Conservation (phyloP, 2,113 vertebrate species). For the Phyllostomus discolor region DNA sequence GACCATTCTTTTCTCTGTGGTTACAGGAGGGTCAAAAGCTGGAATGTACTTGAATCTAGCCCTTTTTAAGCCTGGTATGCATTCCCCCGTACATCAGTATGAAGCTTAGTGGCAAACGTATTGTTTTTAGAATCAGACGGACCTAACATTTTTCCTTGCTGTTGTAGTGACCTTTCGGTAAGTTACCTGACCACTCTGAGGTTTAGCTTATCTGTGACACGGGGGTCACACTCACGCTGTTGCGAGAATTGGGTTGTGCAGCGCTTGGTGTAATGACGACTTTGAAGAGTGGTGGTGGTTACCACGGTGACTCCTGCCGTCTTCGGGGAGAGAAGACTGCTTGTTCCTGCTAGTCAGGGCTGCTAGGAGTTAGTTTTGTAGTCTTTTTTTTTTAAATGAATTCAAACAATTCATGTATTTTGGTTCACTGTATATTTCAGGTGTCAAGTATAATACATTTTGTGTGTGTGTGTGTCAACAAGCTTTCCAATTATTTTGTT, state of each 20-base stretch:
- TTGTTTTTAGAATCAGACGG: background rate
- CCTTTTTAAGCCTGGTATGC: background rate
- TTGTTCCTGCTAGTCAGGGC: background rate
- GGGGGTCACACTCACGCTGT: background rate
- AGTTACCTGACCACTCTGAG: background rate
- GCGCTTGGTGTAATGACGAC: background rate
- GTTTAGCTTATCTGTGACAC: background rate
- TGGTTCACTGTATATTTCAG: background rate
- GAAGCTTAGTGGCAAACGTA: background rate
- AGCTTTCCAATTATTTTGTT: background rate
- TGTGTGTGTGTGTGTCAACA: background rate
- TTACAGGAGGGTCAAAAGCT: background rate
- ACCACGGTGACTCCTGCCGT: background rate
- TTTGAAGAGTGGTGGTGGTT: background rate
- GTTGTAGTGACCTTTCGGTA: background rate
- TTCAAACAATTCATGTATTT: background rate
- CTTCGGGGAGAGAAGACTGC: background rate
- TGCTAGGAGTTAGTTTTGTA: background rate
- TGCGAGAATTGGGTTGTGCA: background rate
- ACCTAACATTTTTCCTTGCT: background rate
- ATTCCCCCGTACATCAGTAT: background rate
- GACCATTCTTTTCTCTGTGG: background rate
- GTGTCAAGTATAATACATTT: background rate
- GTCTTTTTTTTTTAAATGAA: background rate
- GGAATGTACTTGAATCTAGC: background rate